These are phyloP conservation scores for Pitangus sulphuratus DNA, from an alignment of 2,797 vertebrate species.

Conservation along the genomic window DNA sequence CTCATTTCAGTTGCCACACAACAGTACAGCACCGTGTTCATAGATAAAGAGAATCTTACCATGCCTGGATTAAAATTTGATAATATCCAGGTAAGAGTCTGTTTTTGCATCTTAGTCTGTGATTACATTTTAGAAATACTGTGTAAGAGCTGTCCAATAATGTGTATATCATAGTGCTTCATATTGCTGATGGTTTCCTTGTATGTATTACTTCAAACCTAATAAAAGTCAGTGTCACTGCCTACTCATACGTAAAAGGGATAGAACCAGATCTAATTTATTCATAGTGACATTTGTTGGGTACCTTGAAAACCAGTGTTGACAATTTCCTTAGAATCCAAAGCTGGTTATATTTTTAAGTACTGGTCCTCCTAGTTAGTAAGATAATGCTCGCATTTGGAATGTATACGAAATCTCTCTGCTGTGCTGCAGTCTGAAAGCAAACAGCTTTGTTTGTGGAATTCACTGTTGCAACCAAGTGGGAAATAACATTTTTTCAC, in stretches of 20 bases:
- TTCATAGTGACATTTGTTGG: not conserved
- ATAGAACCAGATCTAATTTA: not conserved
- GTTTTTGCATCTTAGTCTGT: not conserved
- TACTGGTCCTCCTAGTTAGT: not conserved
- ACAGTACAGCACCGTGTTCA: conserved; percentile 82
- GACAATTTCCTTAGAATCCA: not conserved
- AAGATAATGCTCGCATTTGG: not conserved
- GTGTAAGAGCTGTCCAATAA: not conserved
- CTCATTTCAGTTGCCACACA: conserved; percentile 88
- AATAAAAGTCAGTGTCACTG: not conserved
- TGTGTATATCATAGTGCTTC: not conserved
- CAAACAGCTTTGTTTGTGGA: not conserved
- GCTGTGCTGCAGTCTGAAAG: not conserved
- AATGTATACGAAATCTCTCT: not conserved
- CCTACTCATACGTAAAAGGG: not conserved
- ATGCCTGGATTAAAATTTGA: conserved; percentile 99
- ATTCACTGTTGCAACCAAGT: not conserved
- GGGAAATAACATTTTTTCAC: not conserved
- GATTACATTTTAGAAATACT: not conserved
- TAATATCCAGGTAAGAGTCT: conserved; percentile 90
- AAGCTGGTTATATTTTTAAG: not conserved
- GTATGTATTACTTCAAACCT: not conserved
- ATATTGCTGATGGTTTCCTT: not conserved
- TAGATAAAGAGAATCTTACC: conserved; percentile 88
- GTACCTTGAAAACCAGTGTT: not conserved